Conservation (phyloP, 2,888 invertebrate genomes). For the Cancer borealis region DNA sequence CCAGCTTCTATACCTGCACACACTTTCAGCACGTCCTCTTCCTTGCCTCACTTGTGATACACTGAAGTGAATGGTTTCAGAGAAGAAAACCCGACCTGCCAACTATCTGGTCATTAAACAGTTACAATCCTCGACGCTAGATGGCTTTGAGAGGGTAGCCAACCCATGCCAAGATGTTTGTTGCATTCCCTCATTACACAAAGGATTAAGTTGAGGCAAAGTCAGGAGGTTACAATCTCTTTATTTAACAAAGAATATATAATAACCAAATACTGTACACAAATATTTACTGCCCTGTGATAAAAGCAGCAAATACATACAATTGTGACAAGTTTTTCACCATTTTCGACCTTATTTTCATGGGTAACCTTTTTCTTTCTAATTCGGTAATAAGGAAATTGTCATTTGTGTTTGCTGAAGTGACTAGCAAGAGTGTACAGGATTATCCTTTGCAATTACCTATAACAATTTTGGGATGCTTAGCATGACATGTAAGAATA, state of each 20-base stretch:
- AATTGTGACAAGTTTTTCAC: background rate
- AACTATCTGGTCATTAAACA: background rate
- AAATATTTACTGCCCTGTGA: constrained; percentile 49
- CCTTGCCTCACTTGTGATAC: background rate
- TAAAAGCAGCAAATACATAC: constrained; percentile 8
- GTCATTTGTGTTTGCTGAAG: constrained; percentile 35
- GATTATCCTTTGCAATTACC: constrained; percentile 31
- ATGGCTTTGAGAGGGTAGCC: background rate
- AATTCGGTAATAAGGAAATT: background rate
- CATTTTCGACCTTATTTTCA: background rate
- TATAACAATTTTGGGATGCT: background rate
- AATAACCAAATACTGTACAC: constrained; percentile 51
- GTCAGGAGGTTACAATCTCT: constrained; percentile 32
- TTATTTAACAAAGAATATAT: constrained; percentile 61
- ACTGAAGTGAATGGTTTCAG: background rate
- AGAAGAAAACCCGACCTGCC: background rate
- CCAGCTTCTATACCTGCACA: too few relatives aligned
- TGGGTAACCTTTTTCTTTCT: background rate
- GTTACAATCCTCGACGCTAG: background rate
- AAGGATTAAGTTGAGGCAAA: background rate
- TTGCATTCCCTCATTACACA: background rate
- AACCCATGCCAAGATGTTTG: background rate
- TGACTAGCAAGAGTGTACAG: constrained; percentile 42
- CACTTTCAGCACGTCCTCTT: too few relatives aligned
- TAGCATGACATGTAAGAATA: constrained; percentile 45